These are phyloP conservation scores for Cydia fagiglandana DNA, from an alignment of 1,140 invertebrate genomes.

Conservation along the genomic window DNA sequence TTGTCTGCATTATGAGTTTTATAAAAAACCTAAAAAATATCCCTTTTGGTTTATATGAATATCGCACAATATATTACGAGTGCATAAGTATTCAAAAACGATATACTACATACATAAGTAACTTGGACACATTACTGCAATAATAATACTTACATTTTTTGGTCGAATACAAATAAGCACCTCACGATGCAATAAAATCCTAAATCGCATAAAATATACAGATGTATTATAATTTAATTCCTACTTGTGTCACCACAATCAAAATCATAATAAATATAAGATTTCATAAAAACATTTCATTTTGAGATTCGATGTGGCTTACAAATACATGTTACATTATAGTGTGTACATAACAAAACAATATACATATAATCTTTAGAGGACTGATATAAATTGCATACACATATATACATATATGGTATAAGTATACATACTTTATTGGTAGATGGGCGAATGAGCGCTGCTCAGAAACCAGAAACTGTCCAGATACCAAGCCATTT, in stretches of 20 bases:
- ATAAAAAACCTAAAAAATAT: neutral
- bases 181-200: neutral
- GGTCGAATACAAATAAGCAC: conserved; percentile 24
- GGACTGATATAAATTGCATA: neutral
- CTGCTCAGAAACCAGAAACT: too few relatives aligned
- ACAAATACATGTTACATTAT: conserved; percentile 13
- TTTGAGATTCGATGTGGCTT: conserved; percentile 31
- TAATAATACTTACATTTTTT: conserved; percentile 27
- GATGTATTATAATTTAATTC: neutral
- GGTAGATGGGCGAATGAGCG: too few relatives aligned
- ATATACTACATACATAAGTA: neutral
- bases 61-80: neutral
- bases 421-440: too few relatives aligned
- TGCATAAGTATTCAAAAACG: neutral
- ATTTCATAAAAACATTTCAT: conserved; percentile 18
- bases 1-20: neutral
- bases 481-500: too few relatives aligned
- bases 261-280: conserved; percentile 22
- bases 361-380: neutral
- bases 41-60: neutral
- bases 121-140: neutral
- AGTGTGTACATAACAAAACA: neutral
- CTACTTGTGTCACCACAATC: conserved; percentile 26
- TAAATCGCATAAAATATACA: conserved; percentile 5
- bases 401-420: neutral